phyloP scores from a whole-genome alignment of 2,113 vertebrate genomes.

The Pseudorasbora parva region DNA sequence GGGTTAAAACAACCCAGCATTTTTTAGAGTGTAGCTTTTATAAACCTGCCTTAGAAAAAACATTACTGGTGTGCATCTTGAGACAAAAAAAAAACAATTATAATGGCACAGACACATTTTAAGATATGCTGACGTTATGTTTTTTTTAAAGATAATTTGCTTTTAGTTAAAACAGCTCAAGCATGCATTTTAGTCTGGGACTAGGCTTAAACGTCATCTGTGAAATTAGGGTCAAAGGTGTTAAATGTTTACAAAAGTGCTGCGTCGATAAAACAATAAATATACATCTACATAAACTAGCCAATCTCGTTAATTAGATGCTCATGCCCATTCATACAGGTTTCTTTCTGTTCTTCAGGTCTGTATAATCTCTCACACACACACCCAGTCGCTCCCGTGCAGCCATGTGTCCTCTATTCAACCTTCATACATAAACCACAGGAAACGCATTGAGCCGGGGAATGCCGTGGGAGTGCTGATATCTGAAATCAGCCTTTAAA shows the following conservation, averaged over 20 bases:
- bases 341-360: conserved; percentile 3
- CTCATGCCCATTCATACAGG: not conserved
- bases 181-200: too few species aligned
- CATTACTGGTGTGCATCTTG: too few species aligned
- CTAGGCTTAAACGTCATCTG: too few species aligned
- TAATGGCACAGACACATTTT: too few species aligned
- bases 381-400: conserved; percentile 1
- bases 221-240: not conserved
- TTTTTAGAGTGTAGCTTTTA: too few species aligned
- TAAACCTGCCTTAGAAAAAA: too few species aligned
- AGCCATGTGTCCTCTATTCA: conserved; percentile 47
- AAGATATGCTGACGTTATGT: too few species aligned
- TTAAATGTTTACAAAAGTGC: not conserved
- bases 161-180: too few species aligned
- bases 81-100: too few species aligned
- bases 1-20: too few species aligned
- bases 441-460: conserved; percentile 52
- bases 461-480: conserved; percentile 53
- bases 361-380: not conserved
- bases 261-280: not conserved
- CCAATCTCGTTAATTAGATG: not conserved
- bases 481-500: conserved; percentile 57
- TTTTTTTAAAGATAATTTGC: too few species aligned
- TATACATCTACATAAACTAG: not conserved
- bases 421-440: conserved; percentile 57